Base-by-base conservation (phyloP, 2,888 invertebrate genomes). In the Eueremaeus valkanovi region DNA sequence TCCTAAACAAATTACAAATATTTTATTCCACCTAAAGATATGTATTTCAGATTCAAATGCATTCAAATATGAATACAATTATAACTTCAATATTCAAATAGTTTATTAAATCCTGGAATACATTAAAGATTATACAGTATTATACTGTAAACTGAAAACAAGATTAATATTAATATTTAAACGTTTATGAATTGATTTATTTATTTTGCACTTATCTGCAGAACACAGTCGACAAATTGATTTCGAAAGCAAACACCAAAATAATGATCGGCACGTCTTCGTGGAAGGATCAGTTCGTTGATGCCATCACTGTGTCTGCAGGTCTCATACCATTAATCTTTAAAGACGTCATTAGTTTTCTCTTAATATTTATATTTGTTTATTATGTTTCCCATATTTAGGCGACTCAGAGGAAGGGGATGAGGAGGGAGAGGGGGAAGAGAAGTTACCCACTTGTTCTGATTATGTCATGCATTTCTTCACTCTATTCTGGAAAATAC, bases 251-350 rank as follows among this genome's bases (percentile, higher is more conserved):
- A 78, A 97, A 97, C 84, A 92, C 95, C 63, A 95, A 97, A 24
- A 88, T 97, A 78, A 89, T 97, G 74, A 85, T 88, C 49, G 87
- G 98, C 77, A 96, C 98, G 24, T 95, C 95, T n/a, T 95, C 96
- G 0, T 99, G 99, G 99, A 93, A 92, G 84, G 99, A 99, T 83
- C 99, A 99, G 85, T 99, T 99, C 84, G 87, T 92, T 81, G 98
- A 98, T 85, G 99, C 98, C 51, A 86, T 99, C 79, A 95, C 95
- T 61, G 96, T 98, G 73, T 92, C 90, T 82, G 89, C 94, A 82
- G 95, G 95, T 89, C 51, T 3, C 85, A 13, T 27, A 18, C 24
- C 55, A 58, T 58, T 21, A 24, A 58, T 73, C 55, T 21, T 31
- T 51, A 21, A 68, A 18, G 24, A 27, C 73, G n/a, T 55, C 36